Evolutionary conservation across 1,140 invertebrate species (phyloP), one percentile per base, ranked within the genome.

Genomic region (Oncopeltus fasciatus): DNA sequence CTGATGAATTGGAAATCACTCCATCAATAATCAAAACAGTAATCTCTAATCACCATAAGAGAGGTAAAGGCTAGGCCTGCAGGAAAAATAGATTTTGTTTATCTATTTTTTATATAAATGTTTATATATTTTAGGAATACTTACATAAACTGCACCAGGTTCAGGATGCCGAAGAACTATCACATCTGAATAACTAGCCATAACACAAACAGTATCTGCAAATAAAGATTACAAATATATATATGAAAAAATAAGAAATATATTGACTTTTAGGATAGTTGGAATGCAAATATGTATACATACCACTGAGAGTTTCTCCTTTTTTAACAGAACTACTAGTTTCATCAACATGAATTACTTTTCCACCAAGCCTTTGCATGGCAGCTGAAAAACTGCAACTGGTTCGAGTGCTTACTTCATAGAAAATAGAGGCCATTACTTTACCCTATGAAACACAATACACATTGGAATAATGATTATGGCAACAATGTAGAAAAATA

Each of bases 351-450:
- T 87, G 80, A 65, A 96, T 85, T 0, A 98, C 91, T 14, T 81
- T 80, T 0, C 95, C 97, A 20, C 95, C 96, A 16, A 99, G 80
- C 68, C 94, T 77, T 72, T 94, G 85, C 92, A 98, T 97, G 2
- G 97, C 97, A 1, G 90, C 88, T 3, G 89, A 80, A 76, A 99
- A 99, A 72, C 94, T 98, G 71, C 91, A 93, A 69, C 85, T 87
- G 0, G 97, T 99, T 66, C 97, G 79, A 0, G 96, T 99, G 69
- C 92, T 96, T 0, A 88, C 90, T 81, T 99, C 96, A 75, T 95
- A 99, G 73, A 99, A 99, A 70, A 99, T 85, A 0, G 88, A 92
- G 16, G 91, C 89, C 87, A 99, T 88, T 1, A 96, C 79, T 78
- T 95, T 95, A 46, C 94, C 95, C 79, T 88, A n/a, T n/a, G n/a